Evolutionary conservation across 2,888 invertebrate genomes (phyloP).

Genomic region (Scaptomyza tumidula): DNA sequence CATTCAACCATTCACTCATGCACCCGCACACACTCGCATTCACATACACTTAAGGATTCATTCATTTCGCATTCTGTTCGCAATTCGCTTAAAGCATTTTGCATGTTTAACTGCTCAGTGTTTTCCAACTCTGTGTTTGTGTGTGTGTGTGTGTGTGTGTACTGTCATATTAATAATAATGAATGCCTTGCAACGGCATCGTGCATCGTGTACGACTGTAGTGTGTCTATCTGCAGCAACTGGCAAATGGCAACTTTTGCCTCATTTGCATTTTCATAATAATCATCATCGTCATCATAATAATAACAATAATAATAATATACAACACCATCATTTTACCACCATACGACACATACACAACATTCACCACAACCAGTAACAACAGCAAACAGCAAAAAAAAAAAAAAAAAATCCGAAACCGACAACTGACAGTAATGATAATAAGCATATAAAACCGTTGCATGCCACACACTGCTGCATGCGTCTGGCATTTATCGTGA

Average conservation of each 20-base stretch:
- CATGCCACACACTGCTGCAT: conserved; percentile 19
- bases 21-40: background rate
- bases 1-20: conserved; percentile 5
- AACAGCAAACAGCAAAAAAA: conserved; percentile 25
- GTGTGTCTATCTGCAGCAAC: conserved; percentile 14
- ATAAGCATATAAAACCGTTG: conserved; percentile 55
- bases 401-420: conserved; percentile 25
- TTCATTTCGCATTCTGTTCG: conserved; percentile 54
- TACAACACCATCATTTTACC: conserved; percentile 20
- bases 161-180: conserved; percentile 58
- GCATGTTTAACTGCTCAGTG: conserved; percentile 59
- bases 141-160: conserved; percentile 2
- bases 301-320: conserved; percentile 71
- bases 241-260: conserved; percentile 26
- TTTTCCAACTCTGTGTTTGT: conserved; percentile 1
- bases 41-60: conserved; percentile 28
- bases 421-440: conserved; percentile 47
- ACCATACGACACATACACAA: conserved; percentile 8
- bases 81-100: conserved; percentile 72
- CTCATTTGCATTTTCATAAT: conserved; percentile 79
- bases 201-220: conserved; percentile 6
- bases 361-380: conserved; percentile 24
- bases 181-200: conserved; percentile 50
- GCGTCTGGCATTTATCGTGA: conserved; percentile 42
- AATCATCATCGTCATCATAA: conserved; percentile 58